These are phyloP conservation scores for Scytalopus superciliaris DNA, from an alignment of 2,113 vertebrate species.

Conservation along the genomic window DNA sequence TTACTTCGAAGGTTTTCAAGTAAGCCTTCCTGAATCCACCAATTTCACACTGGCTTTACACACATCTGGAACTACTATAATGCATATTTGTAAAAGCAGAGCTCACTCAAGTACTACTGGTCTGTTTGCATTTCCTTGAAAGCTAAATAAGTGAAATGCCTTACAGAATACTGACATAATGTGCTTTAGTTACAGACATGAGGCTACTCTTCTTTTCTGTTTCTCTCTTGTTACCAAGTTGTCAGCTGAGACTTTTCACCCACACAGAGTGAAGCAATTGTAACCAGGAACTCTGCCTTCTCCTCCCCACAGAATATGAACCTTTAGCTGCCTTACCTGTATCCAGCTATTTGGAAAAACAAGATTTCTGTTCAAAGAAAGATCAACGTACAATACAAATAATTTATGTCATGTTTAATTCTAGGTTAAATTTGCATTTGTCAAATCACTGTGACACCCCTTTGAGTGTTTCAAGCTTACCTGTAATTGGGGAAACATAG, in stretches of 20 bases:
- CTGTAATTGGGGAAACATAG: background rate
- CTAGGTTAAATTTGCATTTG: background rate
- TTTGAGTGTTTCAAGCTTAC: background rate
- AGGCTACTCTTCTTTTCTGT: background rate
- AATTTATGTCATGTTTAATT: background rate
- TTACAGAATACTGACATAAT: background rate
- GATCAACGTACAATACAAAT: background rate
- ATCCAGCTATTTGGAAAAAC: background rate
- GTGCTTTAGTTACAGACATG: background rate
- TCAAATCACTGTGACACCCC: background rate
- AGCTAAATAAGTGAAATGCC: background rate
- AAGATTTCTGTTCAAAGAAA: background rate
- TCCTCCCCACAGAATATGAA: background rate
- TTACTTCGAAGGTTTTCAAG: background rate
- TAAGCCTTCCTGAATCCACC: background rate
- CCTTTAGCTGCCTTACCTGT: background rate
- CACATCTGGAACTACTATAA: background rate
- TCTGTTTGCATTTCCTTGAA: background rate
- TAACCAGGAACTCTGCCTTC: background rate
- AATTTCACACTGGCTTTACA: background rate
- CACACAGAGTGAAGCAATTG: fast-evolving
- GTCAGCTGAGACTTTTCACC: background rate
- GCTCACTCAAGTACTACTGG: background rate
- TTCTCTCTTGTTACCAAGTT: background rate
- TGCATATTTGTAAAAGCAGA: background rate